A percentile compares a stretch with the other conserved stretches of the same genome.
These are phyloP conservation scores for Oncorhynchus kisutch DNA, from an alignment of 2,113 vertebrate species.

Conservation along the genomic window DNA sequence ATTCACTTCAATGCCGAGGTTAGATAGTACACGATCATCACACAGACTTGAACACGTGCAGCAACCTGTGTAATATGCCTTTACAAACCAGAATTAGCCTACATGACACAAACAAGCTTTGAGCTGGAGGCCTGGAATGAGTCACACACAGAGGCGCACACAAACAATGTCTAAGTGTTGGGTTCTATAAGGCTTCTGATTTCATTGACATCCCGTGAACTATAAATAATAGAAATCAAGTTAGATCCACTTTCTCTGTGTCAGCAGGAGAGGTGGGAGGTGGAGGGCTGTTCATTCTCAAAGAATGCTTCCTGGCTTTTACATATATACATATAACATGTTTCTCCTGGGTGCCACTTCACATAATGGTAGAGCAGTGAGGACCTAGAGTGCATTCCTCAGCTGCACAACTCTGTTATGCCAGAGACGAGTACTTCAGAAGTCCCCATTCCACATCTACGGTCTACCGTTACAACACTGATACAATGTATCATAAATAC, in stretches of 20 bases:
- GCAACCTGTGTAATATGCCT: not conserved
- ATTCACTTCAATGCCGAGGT: not conserved
- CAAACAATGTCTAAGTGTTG: not conserved
- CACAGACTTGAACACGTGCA: not conserved
- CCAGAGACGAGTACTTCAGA: no score
- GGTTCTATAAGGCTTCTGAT: not conserved
- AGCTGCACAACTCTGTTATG: not conserved
- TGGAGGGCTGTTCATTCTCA: slow-evolving; percentile 29
- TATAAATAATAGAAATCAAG: slow-evolving; percentile 42
- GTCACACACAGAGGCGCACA: not conserved
- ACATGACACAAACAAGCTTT: not conserved
- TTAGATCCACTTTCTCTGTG: slow-evolving; percentile 2
- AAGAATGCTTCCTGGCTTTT: slow-evolving; percentile 42
- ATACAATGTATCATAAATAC: no score
- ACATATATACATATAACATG: slow-evolving; percentile 16
- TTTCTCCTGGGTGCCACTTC: slow-evolving; percentile 44
- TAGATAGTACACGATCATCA: not conserved
- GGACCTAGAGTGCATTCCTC: slow-evolving; percentile 10
- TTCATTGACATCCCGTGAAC: slow-evolving; percentile 7
- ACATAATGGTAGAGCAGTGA: slow-evolving; percentile 9
- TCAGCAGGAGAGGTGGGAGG: not conserved
- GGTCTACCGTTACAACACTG: no score
- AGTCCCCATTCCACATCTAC: no score
- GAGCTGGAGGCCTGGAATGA: no score
- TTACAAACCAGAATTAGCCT: not conserved